Percentiles rank a stretch among this genome's conserved stretches.
Conservation (phyloP, 2,888 invertebrate genomes). For the Junonia oenone region DNA sequence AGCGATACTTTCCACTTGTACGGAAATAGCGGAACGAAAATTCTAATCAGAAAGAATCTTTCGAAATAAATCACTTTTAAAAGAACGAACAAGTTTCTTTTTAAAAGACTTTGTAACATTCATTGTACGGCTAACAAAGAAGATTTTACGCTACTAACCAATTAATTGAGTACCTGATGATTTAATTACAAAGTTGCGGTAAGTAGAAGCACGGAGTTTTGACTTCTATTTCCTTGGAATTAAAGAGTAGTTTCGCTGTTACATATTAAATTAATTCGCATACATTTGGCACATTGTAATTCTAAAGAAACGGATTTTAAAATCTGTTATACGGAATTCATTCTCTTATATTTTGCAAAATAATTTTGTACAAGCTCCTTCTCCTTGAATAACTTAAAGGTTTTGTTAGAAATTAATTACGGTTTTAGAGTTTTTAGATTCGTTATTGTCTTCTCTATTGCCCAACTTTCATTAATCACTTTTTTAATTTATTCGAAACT, state of each 20-base stretch:
- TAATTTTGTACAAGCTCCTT: too few species aligned
- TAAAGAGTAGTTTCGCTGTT: not conserved
- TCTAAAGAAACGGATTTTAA: not conserved
- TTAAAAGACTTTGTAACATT: not conserved
- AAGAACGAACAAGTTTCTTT: not conserved
- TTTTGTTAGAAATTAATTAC: not conserved
- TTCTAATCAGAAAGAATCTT: too few species aligned
- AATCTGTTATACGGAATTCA: too few species aligned
- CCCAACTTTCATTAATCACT: not conserved
- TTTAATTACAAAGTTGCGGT: not conserved
- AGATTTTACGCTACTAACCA: not conserved
- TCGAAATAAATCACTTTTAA: too few species aligned
- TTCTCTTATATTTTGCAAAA: too few species aligned
- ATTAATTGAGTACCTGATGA: slow-evolving; percentile 1
- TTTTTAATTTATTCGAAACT: too few species aligned
- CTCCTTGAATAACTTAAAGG: not conserved
- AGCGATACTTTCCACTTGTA: too few species aligned
- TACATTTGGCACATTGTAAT: not conserved
- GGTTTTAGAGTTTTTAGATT: not conserved
- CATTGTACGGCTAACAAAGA: not conserved
- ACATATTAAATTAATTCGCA: not conserved
- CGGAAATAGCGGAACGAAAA: too few species aligned
- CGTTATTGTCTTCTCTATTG: not conserved
- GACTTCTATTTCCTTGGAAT: not conserved
- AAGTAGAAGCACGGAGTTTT: not conserved